Evolutionary conservation across 2,797 vertebrate species (phyloP).

Genomic region (Enteromius trimaculatus): DNA sequence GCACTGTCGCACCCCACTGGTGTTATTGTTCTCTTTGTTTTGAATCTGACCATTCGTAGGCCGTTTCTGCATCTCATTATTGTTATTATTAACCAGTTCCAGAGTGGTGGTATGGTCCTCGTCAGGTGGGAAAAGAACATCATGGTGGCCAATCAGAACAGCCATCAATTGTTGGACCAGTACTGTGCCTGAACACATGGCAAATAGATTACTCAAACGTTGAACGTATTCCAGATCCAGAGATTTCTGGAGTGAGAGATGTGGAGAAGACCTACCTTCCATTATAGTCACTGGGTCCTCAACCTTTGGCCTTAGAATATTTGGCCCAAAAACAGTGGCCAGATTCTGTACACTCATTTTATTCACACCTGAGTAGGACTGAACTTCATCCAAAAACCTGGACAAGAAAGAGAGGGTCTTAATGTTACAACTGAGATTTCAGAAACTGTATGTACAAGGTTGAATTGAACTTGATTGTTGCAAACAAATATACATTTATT

Average conservation of each 20-base stretch:
- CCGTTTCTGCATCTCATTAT: constrained; percentile 82
- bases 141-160: constrained; percentile 89
- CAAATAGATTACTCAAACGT: constrained; percentile 13
- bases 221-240: neutral
- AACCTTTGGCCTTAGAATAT: constrained; percentile 93
- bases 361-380: constrained; percentile 93
- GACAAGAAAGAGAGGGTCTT: constrained; percentile 14
- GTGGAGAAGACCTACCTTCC: constrained; percentile 82
- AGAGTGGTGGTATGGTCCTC: constrained; percentile 78
- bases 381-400: constrained; percentile 98
- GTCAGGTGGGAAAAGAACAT: constrained; percentile 86
- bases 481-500: neutral
- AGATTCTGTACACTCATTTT: constrained; percentile 99
- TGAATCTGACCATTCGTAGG: constrained; percentile 76
- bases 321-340: constrained; percentile 97
- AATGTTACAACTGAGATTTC: neutral
- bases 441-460: neutral
- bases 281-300: constrained; percentile 97
- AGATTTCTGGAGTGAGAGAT: neutral
- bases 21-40: constrained; percentile 92
- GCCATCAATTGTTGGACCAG: constrained; percentile 98
- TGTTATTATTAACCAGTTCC: constrained; percentile 88
- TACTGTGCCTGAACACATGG: constrained; percentile 84
- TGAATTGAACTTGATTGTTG: neutral
- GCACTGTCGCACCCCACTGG: constrained; percentile 78